Evolutionary conservation across 1,140 invertebrate genomes (phyloP).

Genomic region (Oedothorax gibbosus): DNA sequence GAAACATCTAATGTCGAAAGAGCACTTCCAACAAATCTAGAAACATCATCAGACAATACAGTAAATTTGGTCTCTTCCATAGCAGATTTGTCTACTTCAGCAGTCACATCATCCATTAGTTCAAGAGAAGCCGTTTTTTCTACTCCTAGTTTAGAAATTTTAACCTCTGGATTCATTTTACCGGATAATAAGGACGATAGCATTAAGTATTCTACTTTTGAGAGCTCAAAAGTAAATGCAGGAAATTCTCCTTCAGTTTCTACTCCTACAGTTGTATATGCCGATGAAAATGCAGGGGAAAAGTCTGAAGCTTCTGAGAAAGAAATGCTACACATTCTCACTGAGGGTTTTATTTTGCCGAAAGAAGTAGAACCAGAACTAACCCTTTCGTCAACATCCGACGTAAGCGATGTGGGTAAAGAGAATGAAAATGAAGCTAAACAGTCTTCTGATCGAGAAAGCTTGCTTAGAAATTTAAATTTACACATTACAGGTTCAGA

Average conservation of each 20-base stretch:
- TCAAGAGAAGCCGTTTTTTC: neutral
- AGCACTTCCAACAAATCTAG: neutral
- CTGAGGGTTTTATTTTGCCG: constrained; percentile 56
- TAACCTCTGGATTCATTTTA: constrained; percentile 58
- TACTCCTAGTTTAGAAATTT: constrained; percentile 55
- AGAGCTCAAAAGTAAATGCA: neutral
- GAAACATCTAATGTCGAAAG: neutral
- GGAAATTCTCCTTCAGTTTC: neutral
- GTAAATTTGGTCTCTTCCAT: constrained; percentile 27
- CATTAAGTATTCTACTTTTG: neutral
- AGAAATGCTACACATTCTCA: constrained; percentile 34
- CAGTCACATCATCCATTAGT: neutral
- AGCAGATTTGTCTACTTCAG: constrained; percentile 12
- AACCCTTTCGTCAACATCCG: neutral
- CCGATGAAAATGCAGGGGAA: neutral
- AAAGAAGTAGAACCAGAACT: neutral
- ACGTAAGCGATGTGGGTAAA: neutral
- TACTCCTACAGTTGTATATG: constrained; percentile 36
- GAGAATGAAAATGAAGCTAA: neutral
- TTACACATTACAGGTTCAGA: neutral
- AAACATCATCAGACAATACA: constrained; percentile 24
- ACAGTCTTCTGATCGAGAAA: neutral
- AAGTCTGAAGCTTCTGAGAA: neutral
- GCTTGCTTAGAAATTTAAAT: constrained; percentile 15
- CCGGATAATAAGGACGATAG: neutral